phyloP scores from a whole-genome alignment of 2,888 invertebrate genomes.

The Drosophila austrosaltans region DNA sequence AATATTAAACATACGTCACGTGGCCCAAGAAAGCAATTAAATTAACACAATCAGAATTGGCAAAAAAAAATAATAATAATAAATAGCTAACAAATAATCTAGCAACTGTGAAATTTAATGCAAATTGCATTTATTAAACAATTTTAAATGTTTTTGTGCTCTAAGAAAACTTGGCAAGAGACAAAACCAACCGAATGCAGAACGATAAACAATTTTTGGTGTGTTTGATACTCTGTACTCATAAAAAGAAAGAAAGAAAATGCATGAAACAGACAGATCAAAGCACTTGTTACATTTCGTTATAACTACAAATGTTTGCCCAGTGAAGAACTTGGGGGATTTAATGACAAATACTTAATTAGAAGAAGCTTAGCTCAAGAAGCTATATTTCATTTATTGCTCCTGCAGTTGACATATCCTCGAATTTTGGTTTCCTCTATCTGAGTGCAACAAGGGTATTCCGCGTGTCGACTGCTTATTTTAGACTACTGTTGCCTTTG shows the following conservation, averaged over 20 bases:
- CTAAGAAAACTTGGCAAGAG: slow-evolving; percentile 7
- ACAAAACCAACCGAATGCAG: background rate
- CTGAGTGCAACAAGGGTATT: slow-evolving; percentile 23
- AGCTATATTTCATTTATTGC: too few species aligned
- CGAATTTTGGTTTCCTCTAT: too few species aligned
- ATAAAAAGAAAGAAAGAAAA: background rate
- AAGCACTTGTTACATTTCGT: too few species aligned
- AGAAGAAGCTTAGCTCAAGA: too few species aligned
- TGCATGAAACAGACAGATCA: too few species aligned
- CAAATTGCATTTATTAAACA: slow-evolving; percentile 49
- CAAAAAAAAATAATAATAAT: background rate
- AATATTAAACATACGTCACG: slow-evolving; percentile 71
- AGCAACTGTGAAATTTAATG: slow-evolving; percentile 19
- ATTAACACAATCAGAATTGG: slow-evolving; percentile 48
- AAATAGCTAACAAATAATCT: slow-evolving; percentile 4
- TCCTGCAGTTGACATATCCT: too few species aligned
- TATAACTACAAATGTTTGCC: too few species aligned
- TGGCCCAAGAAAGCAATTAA: slow-evolving; percentile 50
- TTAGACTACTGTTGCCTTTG: slow-evolving; percentile 63
- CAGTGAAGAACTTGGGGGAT: slow-evolving; percentile 27
- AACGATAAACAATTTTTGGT: background rate
- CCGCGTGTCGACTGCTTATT: slow-evolving; percentile 61
- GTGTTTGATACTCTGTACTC: background rate
- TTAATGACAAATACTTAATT: background rate
- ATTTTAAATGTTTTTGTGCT: slow-evolving; percentile 31